phyloP scores from a whole-genome alignment of 2,888 invertebrate genomes.

The Perdita meconis region DNA sequence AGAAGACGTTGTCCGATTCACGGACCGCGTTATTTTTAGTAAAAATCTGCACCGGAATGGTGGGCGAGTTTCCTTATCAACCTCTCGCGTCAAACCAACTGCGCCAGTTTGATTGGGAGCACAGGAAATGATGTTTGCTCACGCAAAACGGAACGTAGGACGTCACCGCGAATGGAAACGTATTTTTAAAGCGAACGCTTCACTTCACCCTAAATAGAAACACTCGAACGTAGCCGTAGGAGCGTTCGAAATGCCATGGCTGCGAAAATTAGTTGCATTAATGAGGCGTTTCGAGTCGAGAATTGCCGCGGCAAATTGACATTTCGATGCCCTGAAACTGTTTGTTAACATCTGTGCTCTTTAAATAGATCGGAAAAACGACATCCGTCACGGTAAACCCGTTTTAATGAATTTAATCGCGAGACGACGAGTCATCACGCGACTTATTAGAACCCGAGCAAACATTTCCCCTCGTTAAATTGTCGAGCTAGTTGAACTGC shows the following conservation, averaged over 20 bases:
- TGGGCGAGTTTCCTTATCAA: background rate
- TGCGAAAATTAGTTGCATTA: background rate
- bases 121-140: background rate
- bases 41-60: background rate
- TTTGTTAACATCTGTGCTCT: background rate
- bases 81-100: background rate
- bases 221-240: background rate
- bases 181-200: slow-evolving; percentile 1
- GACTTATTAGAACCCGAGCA: too few relatives aligned
- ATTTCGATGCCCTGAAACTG: background rate
- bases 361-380: background rate
- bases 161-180: background rate
- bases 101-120: background rate
- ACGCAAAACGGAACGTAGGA: background rate
- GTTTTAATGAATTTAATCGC: too few relatives aligned
- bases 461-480: too few relatives aligned
- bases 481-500: too few relatives aligned
- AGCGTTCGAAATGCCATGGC: background rate
- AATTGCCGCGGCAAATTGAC: background rate
- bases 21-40: background rate
- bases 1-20: background rate
- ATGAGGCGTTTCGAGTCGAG: background rate
- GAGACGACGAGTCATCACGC: too few relatives aligned
- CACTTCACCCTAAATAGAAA: slow-evolving; percentile 9
- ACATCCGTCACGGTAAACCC: too few relatives aligned